phyloP scores from a whole-genome alignment of 2,888 invertebrate species.

The Thymelicus sylvestris region DNA sequence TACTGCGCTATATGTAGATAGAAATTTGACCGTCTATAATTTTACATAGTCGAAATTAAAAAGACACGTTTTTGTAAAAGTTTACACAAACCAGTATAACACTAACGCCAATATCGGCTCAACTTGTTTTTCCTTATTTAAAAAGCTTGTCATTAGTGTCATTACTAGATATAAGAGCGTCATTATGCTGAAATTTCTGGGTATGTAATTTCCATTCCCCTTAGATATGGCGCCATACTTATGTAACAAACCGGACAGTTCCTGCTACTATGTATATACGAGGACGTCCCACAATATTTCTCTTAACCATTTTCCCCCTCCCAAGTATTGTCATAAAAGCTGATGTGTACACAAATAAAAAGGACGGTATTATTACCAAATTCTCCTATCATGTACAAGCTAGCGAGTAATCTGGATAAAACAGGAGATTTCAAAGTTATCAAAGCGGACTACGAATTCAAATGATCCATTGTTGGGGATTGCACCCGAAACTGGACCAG shows the following conservation, averaged over 20 bases:
- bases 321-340: conserved; percentile 1
- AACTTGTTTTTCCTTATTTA: no score
- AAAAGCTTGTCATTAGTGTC: no score
- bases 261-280: no score
- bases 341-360: conserved; percentile 6
- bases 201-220: no score
- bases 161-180: no score
- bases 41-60: no score
- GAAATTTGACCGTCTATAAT: no score
- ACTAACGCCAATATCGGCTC: no score
- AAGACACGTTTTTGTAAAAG: no score
- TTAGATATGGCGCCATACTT: background rate
- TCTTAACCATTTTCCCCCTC: background rate
- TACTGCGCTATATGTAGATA: no score
- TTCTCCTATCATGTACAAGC: background rate
- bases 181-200: no score
- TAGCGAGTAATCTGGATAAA: conserved; percentile 12
- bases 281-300: background rate
- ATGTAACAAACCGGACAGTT: background rate
- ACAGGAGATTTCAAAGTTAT: conserved; percentile 18
- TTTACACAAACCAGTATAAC: no score
- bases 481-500: conserved; percentile 19
- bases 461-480: conserved; percentile 26
- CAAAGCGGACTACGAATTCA: conserved; percentile 20
- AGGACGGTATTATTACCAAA: background rate